Base-by-base conservation (phyloP, 64 coral and sea anemone genomes). In the Hydrozoanthus tunicans region DNA sequence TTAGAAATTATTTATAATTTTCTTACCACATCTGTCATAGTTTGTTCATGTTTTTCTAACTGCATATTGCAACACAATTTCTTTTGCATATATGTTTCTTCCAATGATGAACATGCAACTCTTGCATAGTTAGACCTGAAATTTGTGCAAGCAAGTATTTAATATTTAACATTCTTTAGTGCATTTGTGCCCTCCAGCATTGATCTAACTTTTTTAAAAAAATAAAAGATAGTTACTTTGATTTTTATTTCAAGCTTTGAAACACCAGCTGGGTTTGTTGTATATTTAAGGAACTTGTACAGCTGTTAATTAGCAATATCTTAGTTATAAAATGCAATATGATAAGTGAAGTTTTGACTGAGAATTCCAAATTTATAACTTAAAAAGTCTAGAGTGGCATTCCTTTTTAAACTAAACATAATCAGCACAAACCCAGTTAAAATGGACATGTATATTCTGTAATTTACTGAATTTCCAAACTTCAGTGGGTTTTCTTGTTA, bases 321-420 rank as follows among this genome's bases (percentile, higher is more conserved):
- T 73, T 52, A 52, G 26, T 76, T 12, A 76, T 26, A 76, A 52
- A 20, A 51, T 52, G 9, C 32, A 53, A 10, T 52, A 11, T 13
- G 27, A 76, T 76, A 76, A 53, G 53, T 14, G 3, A 43, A 76
- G 27, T 76, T 76, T 76, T 76, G 72, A 76, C 72, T 76, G 8
- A 24, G 68, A 24, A 70, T 70, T 14, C 25, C 11, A 13, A 14
- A 15, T 65, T 65, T 65, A 15, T 65, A 13, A 7, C 17, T 15
- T 43, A 43, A 43, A 65, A 15, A 14, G 11, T 11, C 8, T 5
- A 14, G 64, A 5, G 9, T 14, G 12, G 12, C 4, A 17, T 66
- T 66, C 64, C 17, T 66, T 66, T 66, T 12, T 17, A 66, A 66
- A 15, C 64, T 66, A 43, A 43, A 43, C 32, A 43, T 43, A 43